phyloP scores from a whole-genome alignment of 2,113 vertebrate species.

The Herpailurus yagouaroundi region DNA sequence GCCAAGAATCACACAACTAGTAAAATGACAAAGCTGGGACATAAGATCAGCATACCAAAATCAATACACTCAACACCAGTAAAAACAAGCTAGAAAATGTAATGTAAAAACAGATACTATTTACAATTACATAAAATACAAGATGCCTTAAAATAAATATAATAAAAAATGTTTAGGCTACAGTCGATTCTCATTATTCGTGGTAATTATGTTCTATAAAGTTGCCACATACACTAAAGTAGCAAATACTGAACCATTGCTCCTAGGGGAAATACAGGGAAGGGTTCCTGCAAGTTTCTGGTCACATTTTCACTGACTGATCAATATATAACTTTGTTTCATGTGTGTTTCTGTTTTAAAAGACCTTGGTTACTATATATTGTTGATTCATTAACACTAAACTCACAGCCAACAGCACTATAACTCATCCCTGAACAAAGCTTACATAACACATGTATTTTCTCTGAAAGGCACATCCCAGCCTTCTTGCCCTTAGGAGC shows the following conservation, averaged over 20 bases:
- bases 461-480: background rate
- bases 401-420: background rate
- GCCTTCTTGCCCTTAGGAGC: background rate
- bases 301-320: background rate
- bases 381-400: background rate
- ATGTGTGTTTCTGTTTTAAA: background rate
- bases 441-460: background rate
- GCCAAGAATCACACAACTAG: background rate
- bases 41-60: background rate
- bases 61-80: background rate
- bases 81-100: background rate
- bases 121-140: background rate
- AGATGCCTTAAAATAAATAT: background rate
- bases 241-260: background rate
- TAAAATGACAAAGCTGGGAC: background rate
- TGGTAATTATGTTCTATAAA: background rate
- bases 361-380: background rate
- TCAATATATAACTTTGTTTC: background rate
- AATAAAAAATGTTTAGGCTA: background rate
- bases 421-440: background rate
- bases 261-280: background rate
- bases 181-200: background rate
- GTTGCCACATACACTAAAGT: background rate
- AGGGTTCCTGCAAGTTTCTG: background rate
- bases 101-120: background rate